Evolutionary conservation across 2,113 vertebrate genomes (phyloP), one percentile per base, ranked within the genome.

Genomic region (Alces alces): DNA sequence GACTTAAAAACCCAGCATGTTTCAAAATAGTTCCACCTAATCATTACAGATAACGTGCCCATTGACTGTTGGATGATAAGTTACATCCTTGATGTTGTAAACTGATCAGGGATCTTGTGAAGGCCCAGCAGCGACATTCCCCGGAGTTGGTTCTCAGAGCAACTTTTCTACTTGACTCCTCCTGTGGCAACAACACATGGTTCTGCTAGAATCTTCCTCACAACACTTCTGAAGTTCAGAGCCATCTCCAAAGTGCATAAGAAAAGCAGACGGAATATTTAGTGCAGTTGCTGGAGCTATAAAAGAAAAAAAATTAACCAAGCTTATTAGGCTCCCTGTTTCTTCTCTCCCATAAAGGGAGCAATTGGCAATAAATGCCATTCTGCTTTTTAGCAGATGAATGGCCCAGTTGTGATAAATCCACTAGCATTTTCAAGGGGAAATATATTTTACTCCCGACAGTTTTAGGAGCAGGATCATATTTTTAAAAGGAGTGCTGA

Each of bases 271-370:
- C 0, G 0, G 93, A 91, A 89, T 97, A 97, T 98, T 98, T 98
- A 97, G 57, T 96, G 94, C 93, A 93, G 96, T 96, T 89, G 13
- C 93, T 95, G 30, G 83, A 95, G 85, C 70, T 47, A 94, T 98
- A 97, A 98, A 98, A 96, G 88, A 96, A 97, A 97, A 97, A 98
- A 97, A 98, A 98, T 97, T 97, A 98, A 95, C 91, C 95, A 98
- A 96, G 85, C 95, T 98, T 96, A 98, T 98, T 98, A 95, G 97
- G 85, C 66, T 96, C 76, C 85, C 91, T n/a, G 94, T 96, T 98
- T 97, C 96, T 96, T 96, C 94, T 76, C 91, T 93, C 86, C 82
- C 92, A 96, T 98, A 98, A 98, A 98, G 55, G 39, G 28, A 98
- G 90, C 88, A 88, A 94, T 95, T 94, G 97, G 96, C 91, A 94